Evolutionary conservation across 2,888 invertebrate genomes (phyloP).

Genomic region (Sphecodes monilicornis): DNA sequence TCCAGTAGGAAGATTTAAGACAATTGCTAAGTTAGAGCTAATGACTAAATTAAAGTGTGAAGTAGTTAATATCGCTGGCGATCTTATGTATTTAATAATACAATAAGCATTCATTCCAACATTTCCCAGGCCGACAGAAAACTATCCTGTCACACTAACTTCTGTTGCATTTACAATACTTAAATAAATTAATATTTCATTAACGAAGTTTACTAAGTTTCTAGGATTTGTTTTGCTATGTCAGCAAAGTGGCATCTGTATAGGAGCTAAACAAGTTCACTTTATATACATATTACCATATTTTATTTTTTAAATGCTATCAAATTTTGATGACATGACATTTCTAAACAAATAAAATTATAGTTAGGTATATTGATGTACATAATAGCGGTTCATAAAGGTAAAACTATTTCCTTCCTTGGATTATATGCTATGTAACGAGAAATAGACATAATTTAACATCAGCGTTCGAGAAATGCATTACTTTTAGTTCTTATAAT

Average conservation of each 20-base stretch:
- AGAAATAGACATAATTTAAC: conserved; percentile 21
- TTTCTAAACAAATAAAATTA: conserved; percentile 37
- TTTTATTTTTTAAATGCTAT: conserved; percentile 28
- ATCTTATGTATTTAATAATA: conserved; percentile 81
- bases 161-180: conserved; percentile 79
- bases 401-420: conserved; percentile 42
- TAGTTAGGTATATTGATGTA: conserved; percentile 65
- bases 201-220: conserved; percentile 54
- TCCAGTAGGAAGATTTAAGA: conserved; percentile 65
- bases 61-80: conserved; percentile 81
- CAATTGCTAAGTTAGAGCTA: conserved; percentile 69
- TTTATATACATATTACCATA: conserved; percentile 35
- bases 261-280: conserved; percentile 26
- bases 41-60: conserved; percentile 73
- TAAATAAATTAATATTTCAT: conserved; percentile 74
- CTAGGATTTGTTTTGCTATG: conserved; percentile 50
- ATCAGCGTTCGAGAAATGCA: conserved; percentile 3
- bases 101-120: conserved; percentile 80
- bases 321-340: conserved; percentile 42
- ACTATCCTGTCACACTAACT: conserved; percentile 68
- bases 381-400: conserved; percentile 64
- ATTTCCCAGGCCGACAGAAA: conserved; percentile 68
- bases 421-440: conserved; percentile 33
- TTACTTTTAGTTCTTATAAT: conserved; percentile 32
- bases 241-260: conserved; percentile 28